Base-by-base conservation (phyloP, 2,113 vertebrate species). In the Alethe diademata region DNA sequence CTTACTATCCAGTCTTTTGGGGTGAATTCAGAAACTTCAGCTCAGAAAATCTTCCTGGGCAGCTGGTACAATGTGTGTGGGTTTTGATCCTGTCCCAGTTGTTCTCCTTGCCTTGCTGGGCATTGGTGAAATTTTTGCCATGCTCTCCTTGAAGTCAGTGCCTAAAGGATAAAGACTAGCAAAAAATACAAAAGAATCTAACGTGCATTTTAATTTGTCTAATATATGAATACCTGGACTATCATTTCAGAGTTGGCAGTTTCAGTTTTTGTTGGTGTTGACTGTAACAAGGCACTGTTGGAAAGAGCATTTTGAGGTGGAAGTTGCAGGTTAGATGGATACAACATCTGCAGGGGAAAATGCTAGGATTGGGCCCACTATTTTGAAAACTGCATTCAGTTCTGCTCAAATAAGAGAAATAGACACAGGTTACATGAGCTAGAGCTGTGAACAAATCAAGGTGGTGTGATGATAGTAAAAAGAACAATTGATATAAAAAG, bases 331-430 rank as follows among this genome's bases (percentile, higher is more conserved):
- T 31, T 70, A 33, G 8, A 24, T 16, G 12, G n/a, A 22, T 8
- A 11, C 12, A 57, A 12, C 2, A 18, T 22, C 56, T 67, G 6
- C 6, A 45, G 19, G 26, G 5, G 33, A 70, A 88, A 79, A 88
- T 23, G 4, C 6, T n/a, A 69, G 28, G 19, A 67, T 7, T 31
- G 3, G 20, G 5, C 28, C 5, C 45, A 33, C 6, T 8, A 0
- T 50, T 86, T 61, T 35, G 42, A 86, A 51, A 53, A 66, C 23
- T 80, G 22, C 5, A 11, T 69, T 88, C 14, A 62, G 12, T 91
- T 90, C 56, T 89, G 13, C 13, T 84, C 53, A 56, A 86, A 64
- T 79, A 18, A 60, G 43, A 89, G 72, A 67, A 84, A 54, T 6
- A 62, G 60, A 36, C 47, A 70, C 4, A 6, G 8, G 8, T 58